These are phyloP conservation scores for Polyommatus iphigenia DNA, from an alignment of 2,888 invertebrate species.

Conservation along the genomic window DNA sequence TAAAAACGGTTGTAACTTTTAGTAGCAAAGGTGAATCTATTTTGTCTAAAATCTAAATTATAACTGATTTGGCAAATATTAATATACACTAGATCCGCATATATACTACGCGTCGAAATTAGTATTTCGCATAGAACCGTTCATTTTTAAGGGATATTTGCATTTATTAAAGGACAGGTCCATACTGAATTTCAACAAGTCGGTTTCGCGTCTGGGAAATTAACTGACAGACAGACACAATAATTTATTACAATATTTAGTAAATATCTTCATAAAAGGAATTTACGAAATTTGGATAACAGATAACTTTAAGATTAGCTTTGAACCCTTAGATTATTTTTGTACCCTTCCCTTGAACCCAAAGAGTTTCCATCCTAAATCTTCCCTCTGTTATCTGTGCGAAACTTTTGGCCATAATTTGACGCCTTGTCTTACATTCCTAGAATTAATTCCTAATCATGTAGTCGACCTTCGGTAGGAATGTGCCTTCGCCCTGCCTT, in stretches of 20 bases:
- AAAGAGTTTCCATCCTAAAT: neutral
- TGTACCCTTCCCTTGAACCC: neutral
- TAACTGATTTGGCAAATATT: neutral
- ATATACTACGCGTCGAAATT: neutral
- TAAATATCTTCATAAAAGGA: too few relatives aligned
- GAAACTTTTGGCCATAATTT: conserved; percentile 1
- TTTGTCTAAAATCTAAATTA: neutral
- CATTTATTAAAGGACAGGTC: too few relatives aligned
- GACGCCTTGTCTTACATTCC: conserved; percentile 19
- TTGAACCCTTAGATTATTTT: neutral
- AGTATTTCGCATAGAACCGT: too few relatives aligned
- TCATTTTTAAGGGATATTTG: too few relatives aligned
- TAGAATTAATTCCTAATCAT: conserved; percentile 20
- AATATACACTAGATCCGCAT: neutral
- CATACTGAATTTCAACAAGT: too few relatives aligned
- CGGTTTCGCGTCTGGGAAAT: too few relatives aligned
- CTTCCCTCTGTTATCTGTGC: neutral
- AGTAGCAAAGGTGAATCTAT: neutral
- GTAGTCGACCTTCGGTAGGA: conserved; percentile 23
- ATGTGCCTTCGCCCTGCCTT: conserved; percentile 12
- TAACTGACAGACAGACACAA: too few relatives aligned
- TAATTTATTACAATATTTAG: too few relatives aligned
- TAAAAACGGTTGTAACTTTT: neutral
- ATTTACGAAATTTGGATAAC: too few relatives aligned
- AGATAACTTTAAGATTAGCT: neutral